Conservation (phyloP, 2,888 invertebrate species). For the Morpho achilles region DNA sequence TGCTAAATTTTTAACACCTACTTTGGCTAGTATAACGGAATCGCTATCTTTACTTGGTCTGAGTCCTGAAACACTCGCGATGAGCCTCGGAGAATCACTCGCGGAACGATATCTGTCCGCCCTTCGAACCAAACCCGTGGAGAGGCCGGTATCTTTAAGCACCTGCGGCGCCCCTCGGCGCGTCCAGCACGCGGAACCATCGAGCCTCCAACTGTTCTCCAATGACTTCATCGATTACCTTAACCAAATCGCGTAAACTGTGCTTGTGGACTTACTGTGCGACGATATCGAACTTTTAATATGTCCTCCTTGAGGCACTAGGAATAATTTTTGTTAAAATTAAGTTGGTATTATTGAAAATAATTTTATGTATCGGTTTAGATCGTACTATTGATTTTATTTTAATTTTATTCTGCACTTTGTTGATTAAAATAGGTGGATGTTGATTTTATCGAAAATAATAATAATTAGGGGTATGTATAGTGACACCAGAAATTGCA, state of each 20-base stretch:
- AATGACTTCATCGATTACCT: constrained; percentile 81
- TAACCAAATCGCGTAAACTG: constrained; percentile 77
- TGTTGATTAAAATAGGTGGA: constrained; percentile 60
- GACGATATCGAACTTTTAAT: constrained; percentile 39
- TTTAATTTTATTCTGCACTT: constrained; percentile 76
- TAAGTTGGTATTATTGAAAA: constrained; percentile 78
- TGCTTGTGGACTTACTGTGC: constrained; percentile 34
- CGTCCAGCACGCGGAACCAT: constrained; percentile 44
- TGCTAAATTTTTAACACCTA: constrained; percentile 49
- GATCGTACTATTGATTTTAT: constrained; percentile 75
- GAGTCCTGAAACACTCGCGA: constrained; percentile 64
- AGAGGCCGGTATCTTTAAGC: constrained; percentile 36
- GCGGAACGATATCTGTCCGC: constrained; percentile 64
- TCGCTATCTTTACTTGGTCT: constrained; percentile 65
- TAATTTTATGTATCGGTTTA: constrained; percentile 76
- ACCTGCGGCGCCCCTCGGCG: constrained; percentile 52
- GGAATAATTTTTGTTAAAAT: constrained; percentile 74
- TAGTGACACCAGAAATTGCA: constrained; percentile 73
- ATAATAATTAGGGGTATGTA: constrained; percentile 58
- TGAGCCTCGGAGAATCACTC: constrained; percentile 69
- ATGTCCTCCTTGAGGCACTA: constrained; percentile 46
- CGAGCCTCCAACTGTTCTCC: constrained; percentile 79
- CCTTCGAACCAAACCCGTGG: constrained; percentile 61
- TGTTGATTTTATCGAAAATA: constrained; percentile 68
- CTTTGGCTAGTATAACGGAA: constrained; percentile 64